phyloP scores from a whole-genome alignment of 2,888 invertebrate species.

The Xanthorhoe designata region DNA sequence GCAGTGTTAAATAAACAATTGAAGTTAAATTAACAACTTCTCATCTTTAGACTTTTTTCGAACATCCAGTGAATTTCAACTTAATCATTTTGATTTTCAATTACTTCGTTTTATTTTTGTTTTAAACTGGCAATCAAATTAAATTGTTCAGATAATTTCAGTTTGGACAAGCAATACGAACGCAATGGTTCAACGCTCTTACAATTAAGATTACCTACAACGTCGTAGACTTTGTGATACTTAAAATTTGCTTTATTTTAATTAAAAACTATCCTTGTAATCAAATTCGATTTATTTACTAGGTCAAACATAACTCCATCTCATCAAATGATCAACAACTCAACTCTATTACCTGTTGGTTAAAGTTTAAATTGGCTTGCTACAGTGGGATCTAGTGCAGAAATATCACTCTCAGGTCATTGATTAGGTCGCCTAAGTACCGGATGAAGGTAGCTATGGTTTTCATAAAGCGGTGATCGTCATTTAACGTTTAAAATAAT shows the following conservation, averaged over 20 bases:
- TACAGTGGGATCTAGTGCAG: conserved; percentile 48
- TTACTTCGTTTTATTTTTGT: neutral
- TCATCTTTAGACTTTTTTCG: too few relatives aligned
- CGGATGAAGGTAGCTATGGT: conserved; percentile 40
- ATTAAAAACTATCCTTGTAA: neutral
- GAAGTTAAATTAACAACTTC: too few relatives aligned
- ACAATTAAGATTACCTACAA: conserved; percentile 7
- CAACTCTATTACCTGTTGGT: conserved; percentile 10
- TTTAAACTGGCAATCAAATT: neutral
- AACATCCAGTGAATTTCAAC: neutral
- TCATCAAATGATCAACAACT: conserved; percentile 5
- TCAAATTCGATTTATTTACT: neutral
- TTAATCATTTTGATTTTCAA: neutral
- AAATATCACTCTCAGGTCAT: conserved; percentile 50
- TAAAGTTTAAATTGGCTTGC: conserved; percentile 25
- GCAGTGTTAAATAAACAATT: too few relatives aligned
- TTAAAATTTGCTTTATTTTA: too few relatives aligned
- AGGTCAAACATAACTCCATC: conserved; percentile 14
- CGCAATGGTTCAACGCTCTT: neutral
- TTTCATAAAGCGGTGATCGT: conserved; percentile 44
- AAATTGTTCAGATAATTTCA: neutral
- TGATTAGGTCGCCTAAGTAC: conserved; percentile 48
- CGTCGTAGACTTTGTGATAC: too few relatives aligned
- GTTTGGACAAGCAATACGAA: neutral
- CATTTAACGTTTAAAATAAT: conserved; percentile 17